Evolutionary conservation across 2,888 invertebrate species (phyloP), one percentile per base, ranked within the genome.

Genomic region (Plutella xylostella): DNA sequence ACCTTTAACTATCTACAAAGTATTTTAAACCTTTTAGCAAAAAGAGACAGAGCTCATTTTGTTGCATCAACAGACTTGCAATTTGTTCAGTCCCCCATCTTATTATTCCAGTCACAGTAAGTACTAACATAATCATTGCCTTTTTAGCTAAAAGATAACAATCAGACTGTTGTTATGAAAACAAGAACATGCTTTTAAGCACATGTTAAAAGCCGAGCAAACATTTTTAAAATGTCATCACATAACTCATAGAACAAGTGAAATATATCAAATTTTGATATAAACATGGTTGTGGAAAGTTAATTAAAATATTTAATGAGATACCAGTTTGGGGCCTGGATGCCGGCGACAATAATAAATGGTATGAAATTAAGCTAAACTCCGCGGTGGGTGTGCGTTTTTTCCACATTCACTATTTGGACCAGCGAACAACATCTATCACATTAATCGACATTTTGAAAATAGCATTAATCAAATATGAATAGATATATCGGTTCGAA

Each of bases 271-370:
- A 71, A 61, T 68, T 72, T 68, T 73, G 72, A 72, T 67, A 62
- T 60, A 49, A 56, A 73, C 70, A 71, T 65, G 65, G 56, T 54
- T 64, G 63, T 65, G 63, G 69, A 74, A 75, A 72, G 72, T 71
- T 75, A 76, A 79, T 80, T 80, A 80, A 77, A 80, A 78, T 80
- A 80, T 70, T 74, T 76, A 79, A 80, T 79, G 76, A 75, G 72
- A 65, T 63, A 63, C 63, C 59, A 61, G 63, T 63, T 68, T 63
- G 57, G 68, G 68, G 66, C 62, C 68, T 66, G 63, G 67, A 61
- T 63, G 63, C 64, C 64, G 73, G 68, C 72, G 80, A 80, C 82
- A 74, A 57, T 61, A 63, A 80, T 72, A 75, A 79, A 82, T 80
- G 71, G 68, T 69, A 73, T 72, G 68, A 73, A 73, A 77, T 77